Evolutionary conservation across 2,888 invertebrate genomes (phyloP), one percentile per base, ranked within the genome.

Genomic region (Acrocera orbiculus): DNA sequence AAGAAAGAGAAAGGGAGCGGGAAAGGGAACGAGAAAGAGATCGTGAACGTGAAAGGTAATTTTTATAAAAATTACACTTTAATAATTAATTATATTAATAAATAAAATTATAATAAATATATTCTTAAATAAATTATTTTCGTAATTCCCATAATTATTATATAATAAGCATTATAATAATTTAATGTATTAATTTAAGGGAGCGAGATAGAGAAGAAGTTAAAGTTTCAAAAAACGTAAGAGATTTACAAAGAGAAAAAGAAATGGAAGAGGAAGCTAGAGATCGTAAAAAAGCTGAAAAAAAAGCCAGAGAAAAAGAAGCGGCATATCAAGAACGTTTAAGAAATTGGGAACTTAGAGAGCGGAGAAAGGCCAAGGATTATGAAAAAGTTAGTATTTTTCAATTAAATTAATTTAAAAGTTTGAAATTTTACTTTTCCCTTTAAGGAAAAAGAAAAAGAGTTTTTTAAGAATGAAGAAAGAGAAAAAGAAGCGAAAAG

Each of bases 251-350:
- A 35, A 66, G 72, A 2, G 82, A 82, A 49, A 74, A 80, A 47
- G 83, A 83, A 62, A 73, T 89, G 44, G 92, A 92, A 53, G 93
- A 95, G 50, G 93, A 95, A 57, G 70, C 76, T 14, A 75, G 89
- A 37, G 93, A 95, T 52, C 73, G 82, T 49, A 83, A 90, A 54
- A 79, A 89, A 46, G 64, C 76, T 5, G 93, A 95, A 54, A 76
- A 92, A 57, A 77, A 85, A 58, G 82, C 92, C 1, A 63, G 90
- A 9, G 93, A 95, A 54, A 93, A 93, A 59, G 95, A 95, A 61
- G 81, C 83, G 20, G 85, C 87, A n/a, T 95, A 95, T 61, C 92
- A 95, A 63, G 87, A 82, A 65, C 65, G 85, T 61, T 63, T 67
- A 16, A 58, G 66, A 29, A 65, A 64, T 46, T 95, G 93, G 93